Base-by-base conservation (phyloP, 2,113 vertebrate species). In the Accipiter cooperii region DNA sequence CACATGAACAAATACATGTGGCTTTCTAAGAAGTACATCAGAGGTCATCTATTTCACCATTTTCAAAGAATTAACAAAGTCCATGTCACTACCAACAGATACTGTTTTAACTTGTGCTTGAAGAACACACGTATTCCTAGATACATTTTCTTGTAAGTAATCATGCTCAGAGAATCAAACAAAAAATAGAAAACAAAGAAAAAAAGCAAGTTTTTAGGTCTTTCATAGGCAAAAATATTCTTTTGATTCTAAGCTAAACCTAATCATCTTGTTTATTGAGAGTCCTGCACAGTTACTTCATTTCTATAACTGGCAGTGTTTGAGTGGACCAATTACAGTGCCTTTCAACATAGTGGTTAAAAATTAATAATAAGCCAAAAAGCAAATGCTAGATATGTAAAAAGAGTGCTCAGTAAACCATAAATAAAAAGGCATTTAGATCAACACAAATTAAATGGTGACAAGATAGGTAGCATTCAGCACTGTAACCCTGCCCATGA, bases 361-460 rank as follows among this genome's bases (percentile, higher is more conserved):
- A 92, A 95, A 89, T 73, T 14, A 92, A 42, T 66, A 82, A 71
- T n/a, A 83, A 81, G 52, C 34, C 34, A 86, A 89, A 94, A 92
- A 82, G 15, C 21, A 70, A 88, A 84, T 38, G 36, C 8, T 86
- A 87, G 91, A 60, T 61, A 75, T 58, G 44, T 71, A 54, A 31
- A 29, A 77, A 44, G 4, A 60, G 17, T 34, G 8, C 44, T 75
- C 58, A 91, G 81, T 33, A 85, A 93, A 51, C 18, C 31, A 80
- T 70, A 92, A 83, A 84, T 75, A 54, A 54, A 29, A 96, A 86
- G 38, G 22, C 22, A 40, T 79, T 91, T 91, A 91, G 94, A 97
- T 31, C 17, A 71, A 54, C 36, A 46, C 6, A 46, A 79, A 91
- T 68, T 75, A 94, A 92, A 84, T 31, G 8, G n/a, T 91, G 79